Conservation (phyloP, 2,797 vertebrate species). For the Phoebastria nigripes region DNA sequence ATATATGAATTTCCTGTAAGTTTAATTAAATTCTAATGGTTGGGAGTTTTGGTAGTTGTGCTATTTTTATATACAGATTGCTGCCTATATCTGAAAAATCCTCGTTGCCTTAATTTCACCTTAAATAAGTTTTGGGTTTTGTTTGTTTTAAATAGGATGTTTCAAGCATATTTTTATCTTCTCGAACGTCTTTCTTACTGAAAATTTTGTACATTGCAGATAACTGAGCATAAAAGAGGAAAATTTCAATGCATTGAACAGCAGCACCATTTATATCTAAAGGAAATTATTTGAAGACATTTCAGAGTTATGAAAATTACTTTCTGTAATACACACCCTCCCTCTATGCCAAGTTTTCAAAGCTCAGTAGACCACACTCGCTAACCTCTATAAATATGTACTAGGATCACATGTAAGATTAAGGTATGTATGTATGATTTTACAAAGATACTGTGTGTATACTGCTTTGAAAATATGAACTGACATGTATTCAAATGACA, state of each 20-base stretch:
- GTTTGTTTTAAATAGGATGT: background rate
- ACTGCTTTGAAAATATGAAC: background rate
- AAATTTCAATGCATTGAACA: background rate
- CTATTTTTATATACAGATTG: background rate
- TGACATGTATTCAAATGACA: background rate
- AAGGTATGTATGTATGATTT: background rate
- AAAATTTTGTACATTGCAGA: background rate
- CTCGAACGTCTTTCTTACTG: background rate
- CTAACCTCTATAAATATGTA: background rate
- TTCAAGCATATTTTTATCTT: background rate
- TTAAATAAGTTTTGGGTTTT: background rate
- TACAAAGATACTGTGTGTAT: background rate
- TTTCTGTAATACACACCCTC: background rate
- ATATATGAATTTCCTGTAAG: background rate
- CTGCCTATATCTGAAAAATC: background rate
- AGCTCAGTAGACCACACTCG: background rate
- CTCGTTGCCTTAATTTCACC: background rate
- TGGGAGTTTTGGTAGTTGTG: background rate
- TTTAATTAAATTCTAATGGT: background rate
- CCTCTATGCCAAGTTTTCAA: background rate
- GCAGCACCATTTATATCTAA: background rate
- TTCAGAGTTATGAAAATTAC: background rate
- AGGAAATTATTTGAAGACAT: background rate
- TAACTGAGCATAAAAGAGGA: background rate
- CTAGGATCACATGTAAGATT: background rate